Base-by-base conservation (phyloP, 2,797 vertebrate genomes). In the Leontopithecus rosalia region DNA sequence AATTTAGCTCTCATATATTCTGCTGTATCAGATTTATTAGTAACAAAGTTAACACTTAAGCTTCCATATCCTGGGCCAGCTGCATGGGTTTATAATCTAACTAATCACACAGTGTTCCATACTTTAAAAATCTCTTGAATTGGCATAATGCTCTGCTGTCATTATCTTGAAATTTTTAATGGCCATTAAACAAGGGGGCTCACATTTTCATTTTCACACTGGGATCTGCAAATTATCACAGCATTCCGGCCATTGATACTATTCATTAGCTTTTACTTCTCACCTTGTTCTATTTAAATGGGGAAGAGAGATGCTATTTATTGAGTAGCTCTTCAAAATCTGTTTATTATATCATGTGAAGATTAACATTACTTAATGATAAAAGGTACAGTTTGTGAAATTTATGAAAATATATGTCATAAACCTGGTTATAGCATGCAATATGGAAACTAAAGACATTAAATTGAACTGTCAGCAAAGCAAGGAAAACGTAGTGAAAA, bases 181-280 rank as follows among this genome's bases (percentile, higher is more conserved):
- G 24, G 46, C 39, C 7, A 30, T 77, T 83, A 64, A 93, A 82
- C 13, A 90, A 84, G 14, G 4, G 10, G 10, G 20, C 46, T 87
- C 33, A 79, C 30, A 36, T 52, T 77, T 90, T 26, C 64, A 64
- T 92, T 90, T 95, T 55, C 64, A 10, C 28, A 67, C 14, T 57
- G 46, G 17, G 46, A 24, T 30, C 17, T 84, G 10, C 1, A 91
- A 72, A 77, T 67, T 73, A 72, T 55, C 13, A 84, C 88, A 14
- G 1, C 5, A 46, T 7, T 79, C 30, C 2, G 90, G 2, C 19
- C 80, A n/a, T 67, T 8, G n/a, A 73, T 41, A 52, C 22, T 10
- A 61, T 36, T 50, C 52, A 92, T 46, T 61, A 83, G 15, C 50
- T 81, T 96, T 88, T 90, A 90, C 22, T 84, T 90, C 52, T 89